These are phyloP conservation scores for Desoria tigrina DNA, from an alignment of 2,888 invertebrate species.

Conservation along the genomic window DNA sequence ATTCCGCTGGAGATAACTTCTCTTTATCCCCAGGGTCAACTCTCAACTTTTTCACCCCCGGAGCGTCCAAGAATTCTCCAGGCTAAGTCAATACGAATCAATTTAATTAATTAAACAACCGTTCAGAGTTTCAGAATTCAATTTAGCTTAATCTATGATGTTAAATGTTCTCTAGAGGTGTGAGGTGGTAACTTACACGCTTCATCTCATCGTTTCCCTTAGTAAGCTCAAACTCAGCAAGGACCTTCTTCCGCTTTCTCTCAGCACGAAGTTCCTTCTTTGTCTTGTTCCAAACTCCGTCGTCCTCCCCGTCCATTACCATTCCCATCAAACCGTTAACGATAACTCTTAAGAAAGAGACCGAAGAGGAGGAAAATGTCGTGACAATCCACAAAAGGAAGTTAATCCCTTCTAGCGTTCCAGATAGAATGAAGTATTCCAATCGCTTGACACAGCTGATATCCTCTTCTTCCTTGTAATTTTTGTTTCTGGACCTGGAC, in stretches of 20 bases:
- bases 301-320: too few relatives aligned
- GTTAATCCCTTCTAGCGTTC: too few relatives aligned
- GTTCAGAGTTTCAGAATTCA: too few relatives aligned
- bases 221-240: constrained; percentile 44
- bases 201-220: constrained; percentile 40
- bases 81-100: constrained; percentile 30
- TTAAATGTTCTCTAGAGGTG: too few relatives aligned
- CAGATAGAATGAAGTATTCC: too few relatives aligned
- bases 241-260: constrained; percentile 41
- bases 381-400: too few relatives aligned
- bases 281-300: background rate
- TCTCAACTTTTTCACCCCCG: constrained; percentile 28
- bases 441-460: too few relatives aligned
- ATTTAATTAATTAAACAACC: background rate
- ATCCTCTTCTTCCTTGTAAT: too few relatives aligned
- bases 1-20: constrained; percentile 49
- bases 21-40: constrained; percentile 20
- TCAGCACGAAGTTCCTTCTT: constrained; percentile 32
- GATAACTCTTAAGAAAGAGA: too few relatives aligned
- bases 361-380: too few relatives aligned
- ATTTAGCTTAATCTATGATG: background rate
- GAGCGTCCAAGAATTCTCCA: constrained; percentile 31
- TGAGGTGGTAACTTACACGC: constrained; percentile 39
- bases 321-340: too few relatives aligned
- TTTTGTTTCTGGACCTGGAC: too few relatives aligned